Conservation (phyloP, 1,140 invertebrate genomes). For the Drosophila sproati region DNA sequence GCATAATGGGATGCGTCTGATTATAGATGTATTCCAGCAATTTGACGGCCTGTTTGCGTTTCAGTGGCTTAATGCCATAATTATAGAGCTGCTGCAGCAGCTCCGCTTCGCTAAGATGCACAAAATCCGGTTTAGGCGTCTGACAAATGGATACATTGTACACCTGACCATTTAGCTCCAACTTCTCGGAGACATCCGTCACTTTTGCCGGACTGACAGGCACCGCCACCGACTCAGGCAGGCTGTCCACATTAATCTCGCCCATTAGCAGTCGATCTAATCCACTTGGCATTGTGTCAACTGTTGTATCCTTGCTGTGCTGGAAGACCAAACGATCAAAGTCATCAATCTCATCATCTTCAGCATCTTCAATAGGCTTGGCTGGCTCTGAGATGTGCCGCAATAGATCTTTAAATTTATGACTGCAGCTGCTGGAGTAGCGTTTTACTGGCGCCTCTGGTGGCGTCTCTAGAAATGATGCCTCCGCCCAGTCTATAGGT, state of each 20-base stretch:
- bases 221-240: slow-evolving; percentile 1
- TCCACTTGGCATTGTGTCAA: slow-evolving; percentile 55
- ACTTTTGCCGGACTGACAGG: background rate
- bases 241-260: slow-evolving; percentile 55
- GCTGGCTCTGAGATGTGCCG: background rate
- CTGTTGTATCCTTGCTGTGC: slow-evolving; percentile 9
- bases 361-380: slow-evolving; percentile 8
- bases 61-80: slow-evolving; percentile 77
- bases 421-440: slow-evolving; percentile 31
- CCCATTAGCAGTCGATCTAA: slow-evolving; percentile 61
- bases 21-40: slow-evolving; percentile 80
- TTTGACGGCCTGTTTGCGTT: slow-evolving; percentile 78
- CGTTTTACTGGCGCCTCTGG: slow-evolving; percentile 42
- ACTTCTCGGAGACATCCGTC: slow-evolving; percentile 21
- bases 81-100: slow-evolving; percentile 72
- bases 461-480: slow-evolving; percentile 66
- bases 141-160: slow-evolving; percentile 55
- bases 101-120: slow-evolving; percentile 51
- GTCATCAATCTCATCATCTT: slow-evolving; percentile 58
- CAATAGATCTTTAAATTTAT: slow-evolving; percentile 66
- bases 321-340: slow-evolving; percentile 63
- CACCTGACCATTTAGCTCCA: slow-evolving; percentile 62
- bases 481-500: slow-evolving; percentile 68
- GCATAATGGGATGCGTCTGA: slow-evolving; percentile 78
- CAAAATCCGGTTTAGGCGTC: slow-evolving; percentile 66